These are phyloP conservation scores for Clarias fuscus DNA, from an alignment of 2,797 vertebrate species.

Conservation along the genomic window DNA sequence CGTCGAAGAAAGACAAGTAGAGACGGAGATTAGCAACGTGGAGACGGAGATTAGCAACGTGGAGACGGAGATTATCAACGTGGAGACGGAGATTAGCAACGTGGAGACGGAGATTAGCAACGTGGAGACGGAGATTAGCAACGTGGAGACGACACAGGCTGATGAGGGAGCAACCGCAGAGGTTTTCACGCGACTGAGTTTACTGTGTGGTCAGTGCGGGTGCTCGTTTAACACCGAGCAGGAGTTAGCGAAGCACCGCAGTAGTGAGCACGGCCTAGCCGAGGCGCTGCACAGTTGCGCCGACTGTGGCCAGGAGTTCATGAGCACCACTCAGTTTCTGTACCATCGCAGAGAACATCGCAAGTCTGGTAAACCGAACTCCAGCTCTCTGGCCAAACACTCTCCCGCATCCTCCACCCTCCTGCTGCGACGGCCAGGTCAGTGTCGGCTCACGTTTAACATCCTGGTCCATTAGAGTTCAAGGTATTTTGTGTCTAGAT, in stretches of 20 bases:
- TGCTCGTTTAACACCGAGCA: constrained; percentile 72
- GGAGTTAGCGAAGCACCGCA: constrained; percentile 77
- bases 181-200: constrained; percentile 58
- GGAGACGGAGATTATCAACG: too few species aligned
- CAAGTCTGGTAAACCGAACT: constrained; percentile 22
- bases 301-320: constrained; percentile 79
- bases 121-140: too few species aligned
- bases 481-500: neutral
- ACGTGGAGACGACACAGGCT: neutral
- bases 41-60: too few species aligned
- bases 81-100: too few species aligned
- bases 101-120: too few species aligned
- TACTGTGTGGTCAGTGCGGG: constrained; percentile 84
- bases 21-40: too few species aligned
- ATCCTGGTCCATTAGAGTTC: neutral
- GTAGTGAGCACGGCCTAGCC: constrained; percentile 72
- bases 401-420: neutral
- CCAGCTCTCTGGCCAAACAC: constrained; percentile 28
- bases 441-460: constrained; percentile 22
- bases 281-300: constrained; percentile 80
- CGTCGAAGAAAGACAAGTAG: constrained; percentile 46
- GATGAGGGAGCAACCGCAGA: constrained; percentile 25
- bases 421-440: constrained; percentile 33
- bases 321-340: constrained; percentile 90
- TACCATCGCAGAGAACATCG: constrained; percentile 85